These are phyloP conservation scores for Holothuria scabra DNA, from an alignment of 53 echinoderm and acorn worm species.

Conservation along the genomic window DNA sequence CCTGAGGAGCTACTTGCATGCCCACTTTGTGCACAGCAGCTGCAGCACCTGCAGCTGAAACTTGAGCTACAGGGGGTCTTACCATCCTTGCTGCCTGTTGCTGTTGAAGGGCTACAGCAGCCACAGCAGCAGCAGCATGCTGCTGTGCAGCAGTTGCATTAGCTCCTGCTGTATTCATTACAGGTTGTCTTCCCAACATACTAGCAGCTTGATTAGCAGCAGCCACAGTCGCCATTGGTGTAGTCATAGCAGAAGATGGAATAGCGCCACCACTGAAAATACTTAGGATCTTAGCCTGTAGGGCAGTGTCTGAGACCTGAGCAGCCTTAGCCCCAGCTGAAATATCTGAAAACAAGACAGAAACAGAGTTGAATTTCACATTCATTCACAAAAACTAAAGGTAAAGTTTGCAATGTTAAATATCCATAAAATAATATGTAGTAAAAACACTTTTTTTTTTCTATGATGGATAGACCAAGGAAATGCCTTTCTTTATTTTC, in stretches of 20 bases:
- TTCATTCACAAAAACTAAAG: too few species aligned
- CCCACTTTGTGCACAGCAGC: conserved; percentile 20
- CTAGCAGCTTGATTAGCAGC: not conserved
- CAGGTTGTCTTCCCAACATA: not conserved
- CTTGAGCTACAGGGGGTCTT: not conserved
- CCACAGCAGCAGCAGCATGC: not conserved
- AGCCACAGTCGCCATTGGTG: not conserved
- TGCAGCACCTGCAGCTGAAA: conserved; percentile 40
- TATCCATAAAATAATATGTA: too few species aligned
- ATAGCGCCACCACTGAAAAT: conserved; percentile 66
- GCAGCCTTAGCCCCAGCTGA: conserved; percentile 24
- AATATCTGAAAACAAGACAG: conserved; percentile 38
- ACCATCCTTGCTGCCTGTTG: conserved; percentile 12
- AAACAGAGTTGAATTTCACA: not conserved
- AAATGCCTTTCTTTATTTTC: too few species aligned
- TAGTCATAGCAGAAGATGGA: not conserved
- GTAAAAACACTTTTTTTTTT: too few species aligned
- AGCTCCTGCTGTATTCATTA: too few species aligned
- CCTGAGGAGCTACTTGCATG: not conserved
- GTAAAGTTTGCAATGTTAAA: too few species aligned
- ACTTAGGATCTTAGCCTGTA: conserved; percentile 93
- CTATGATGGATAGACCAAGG: too few species aligned
- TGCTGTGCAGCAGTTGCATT: too few species aligned
- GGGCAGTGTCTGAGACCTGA: conserved; percentile 46
- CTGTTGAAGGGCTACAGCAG: conserved; percentile 14